Evolutionary conservation across 2,888 invertebrate species (phyloP).

Genomic region (Microctonus aethiopoides): DNA sequence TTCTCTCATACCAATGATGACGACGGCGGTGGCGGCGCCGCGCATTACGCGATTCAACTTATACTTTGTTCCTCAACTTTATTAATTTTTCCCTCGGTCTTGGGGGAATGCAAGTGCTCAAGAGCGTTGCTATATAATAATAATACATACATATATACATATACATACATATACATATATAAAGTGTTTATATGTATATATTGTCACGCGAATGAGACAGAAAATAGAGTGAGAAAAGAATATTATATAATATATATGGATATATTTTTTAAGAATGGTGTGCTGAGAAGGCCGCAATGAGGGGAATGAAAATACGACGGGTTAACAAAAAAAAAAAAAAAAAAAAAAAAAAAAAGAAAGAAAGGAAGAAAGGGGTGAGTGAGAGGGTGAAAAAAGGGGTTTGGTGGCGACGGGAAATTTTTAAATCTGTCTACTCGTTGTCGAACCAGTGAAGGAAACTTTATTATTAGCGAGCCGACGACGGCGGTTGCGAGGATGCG

Average conservation of each 20-base stretch:
- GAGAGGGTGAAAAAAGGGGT: slow-evolving; percentile 36
- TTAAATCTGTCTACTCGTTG: slow-evolving; percentile 68
- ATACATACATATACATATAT: no score
- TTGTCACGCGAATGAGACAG: slow-evolving; percentile 26
- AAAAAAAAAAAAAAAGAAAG: slow-evolving; percentile 23
- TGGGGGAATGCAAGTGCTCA: slow-evolving; percentile 51
- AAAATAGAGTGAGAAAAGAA: not conserved
- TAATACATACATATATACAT: slow-evolving; percentile 14
- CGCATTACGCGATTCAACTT: slow-evolving; percentile 65
- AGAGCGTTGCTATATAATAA: slow-evolving; percentile 7
- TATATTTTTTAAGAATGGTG: no score
- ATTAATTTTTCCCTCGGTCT: slow-evolving; percentile 67
- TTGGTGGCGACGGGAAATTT: slow-evolving; percentile 63
- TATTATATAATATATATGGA: not conserved
- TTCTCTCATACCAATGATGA: slow-evolving; percentile 39
- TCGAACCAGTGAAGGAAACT: slow-evolving; percentile 67
- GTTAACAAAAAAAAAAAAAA: slow-evolving; percentile 21
- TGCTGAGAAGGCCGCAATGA: not conserved
- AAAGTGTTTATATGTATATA: no score
- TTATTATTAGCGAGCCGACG: slow-evolving; percentile 62
- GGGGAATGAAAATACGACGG: slow-evolving; percentile 30
- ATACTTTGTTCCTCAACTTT: slow-evolving; percentile 67
- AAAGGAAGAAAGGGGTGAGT: slow-evolving; percentile 17
- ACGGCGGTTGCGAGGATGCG: slow-evolving; percentile 24
- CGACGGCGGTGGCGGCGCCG: slow-evolving; percentile 42